Percentiles rank a stretch among this genome's conserved stretches.
These are phyloP conservation scores for Fragum sueziense DNA, from an alignment of 2,888 invertebrate species.

Conservation along the genomic window DNA sequence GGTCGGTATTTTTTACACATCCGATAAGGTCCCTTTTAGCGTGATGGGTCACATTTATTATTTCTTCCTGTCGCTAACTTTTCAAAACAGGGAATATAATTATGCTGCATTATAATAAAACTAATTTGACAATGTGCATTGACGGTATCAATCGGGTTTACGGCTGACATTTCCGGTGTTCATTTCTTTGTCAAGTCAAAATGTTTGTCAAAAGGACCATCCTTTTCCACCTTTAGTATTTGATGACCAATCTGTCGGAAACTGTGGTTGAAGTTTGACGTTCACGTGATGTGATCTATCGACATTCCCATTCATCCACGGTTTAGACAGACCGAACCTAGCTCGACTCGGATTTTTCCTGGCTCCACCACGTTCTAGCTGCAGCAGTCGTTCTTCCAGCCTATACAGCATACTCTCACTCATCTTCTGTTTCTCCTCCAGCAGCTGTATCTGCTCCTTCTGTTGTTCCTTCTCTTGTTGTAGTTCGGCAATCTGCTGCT, in stretches of 20 bases:
- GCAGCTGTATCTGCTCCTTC: constrained; percentile 57
- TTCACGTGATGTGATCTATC: constrained; percentile 65
- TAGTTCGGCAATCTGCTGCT: constrained; percentile 61
- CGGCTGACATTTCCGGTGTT: too few species aligned
- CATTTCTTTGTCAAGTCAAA: background rate
- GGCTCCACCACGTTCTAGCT: constrained; percentile 47
- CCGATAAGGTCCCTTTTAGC: too few species aligned
- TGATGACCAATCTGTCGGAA: constrained; percentile 46
- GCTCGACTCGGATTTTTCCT: constrained; percentile 46
- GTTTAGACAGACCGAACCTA: constrained; percentile 55
- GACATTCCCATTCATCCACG: constrained; percentile 67
- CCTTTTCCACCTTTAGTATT: constrained; percentile 53
- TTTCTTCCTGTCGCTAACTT: too few species aligned
- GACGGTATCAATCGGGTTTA: too few species aligned
- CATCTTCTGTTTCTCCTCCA: constrained; percentile 65
- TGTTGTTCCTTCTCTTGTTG: constrained; percentile 64
- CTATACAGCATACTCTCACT: constrained; percentile 62
- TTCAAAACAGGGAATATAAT: too few species aligned
- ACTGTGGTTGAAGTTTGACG: constrained; percentile 63
- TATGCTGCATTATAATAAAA: too few species aligned
- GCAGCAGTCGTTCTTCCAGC: constrained; percentile 61
- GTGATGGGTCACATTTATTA: too few species aligned
- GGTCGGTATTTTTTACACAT: too few species aligned
- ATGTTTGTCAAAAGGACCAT: constrained; percentile 47
- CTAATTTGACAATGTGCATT: too few species aligned